Percentiles rank a stretch among this genome's conserved stretches.
These are phyloP conservation scores for Furcifer pardalis DNA, from an alignment of 2,797 vertebrate species.

Conservation along the genomic window DNA sequence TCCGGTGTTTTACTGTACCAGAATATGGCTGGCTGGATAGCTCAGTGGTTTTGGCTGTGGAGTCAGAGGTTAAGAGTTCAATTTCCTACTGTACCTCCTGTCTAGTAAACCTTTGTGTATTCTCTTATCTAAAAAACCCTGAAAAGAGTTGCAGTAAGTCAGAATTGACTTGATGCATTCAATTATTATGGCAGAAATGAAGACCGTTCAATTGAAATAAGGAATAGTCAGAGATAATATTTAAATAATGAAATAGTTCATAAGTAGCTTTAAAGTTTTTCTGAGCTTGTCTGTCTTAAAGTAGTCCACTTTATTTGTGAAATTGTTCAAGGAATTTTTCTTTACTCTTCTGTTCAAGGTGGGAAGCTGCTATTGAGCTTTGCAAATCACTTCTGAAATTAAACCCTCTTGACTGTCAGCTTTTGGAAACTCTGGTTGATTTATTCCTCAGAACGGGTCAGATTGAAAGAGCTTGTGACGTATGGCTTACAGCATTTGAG, in stretches of 20 bases:
- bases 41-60: no score
- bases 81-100: no score
- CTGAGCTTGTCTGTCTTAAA: not conserved
- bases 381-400: slow-evolving; percentile 81
- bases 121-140: no score
- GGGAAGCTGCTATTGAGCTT: slow-evolving; percentile 79
- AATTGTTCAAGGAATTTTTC: not conserved
- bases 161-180: no score
- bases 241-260: not conserved
- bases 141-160: no score
- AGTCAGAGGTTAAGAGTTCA: no score
- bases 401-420: slow-evolving; percentile 81
- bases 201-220: not conserved
- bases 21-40: no score
- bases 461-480: slow-evolving; percentile 73
- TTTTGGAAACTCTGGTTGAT: slow-evolving; percentile 83
- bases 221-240: not conserved
- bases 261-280: not conserved
- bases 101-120: no score
- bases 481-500: slow-evolving; percentile 86
- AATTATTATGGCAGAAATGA: no score
- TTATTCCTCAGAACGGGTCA: slow-evolving; percentile 80
- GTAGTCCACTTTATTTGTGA: not conserved
- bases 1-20: no score
- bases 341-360: slow-evolving; percentile 74